These are phyloP conservation scores for Tragelaphus strepsiceros DNA, from an alignment of 2,113 vertebrate genomes.

Conservation along the genomic window DNA sequence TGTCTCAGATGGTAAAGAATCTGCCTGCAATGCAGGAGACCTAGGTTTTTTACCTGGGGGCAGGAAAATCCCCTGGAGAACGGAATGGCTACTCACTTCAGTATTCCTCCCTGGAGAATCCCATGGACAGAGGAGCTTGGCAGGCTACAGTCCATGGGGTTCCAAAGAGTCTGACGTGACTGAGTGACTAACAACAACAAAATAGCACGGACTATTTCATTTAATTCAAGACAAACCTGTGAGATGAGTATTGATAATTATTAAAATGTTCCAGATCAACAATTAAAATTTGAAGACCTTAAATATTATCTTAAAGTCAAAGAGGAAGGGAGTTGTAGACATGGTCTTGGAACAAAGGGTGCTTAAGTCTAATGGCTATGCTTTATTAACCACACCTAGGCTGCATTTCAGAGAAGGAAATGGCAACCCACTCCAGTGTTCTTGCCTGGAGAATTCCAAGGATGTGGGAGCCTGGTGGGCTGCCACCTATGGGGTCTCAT, in stretches of 20 bases:
- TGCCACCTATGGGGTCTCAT: no score
- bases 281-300: background rate
- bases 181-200: background rate
- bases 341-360: background rate
- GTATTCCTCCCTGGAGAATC: background rate
- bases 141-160: background rate
- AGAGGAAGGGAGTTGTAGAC: background rate
- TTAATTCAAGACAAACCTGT: background rate
- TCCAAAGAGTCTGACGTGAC: background rate
- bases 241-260: background rate
- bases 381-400: background rate
- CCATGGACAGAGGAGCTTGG: background rate
- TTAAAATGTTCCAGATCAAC: background rate
- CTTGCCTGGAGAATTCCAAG: no score
- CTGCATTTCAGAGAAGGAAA: no score
- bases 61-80: background rate
- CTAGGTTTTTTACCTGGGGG: background rate
- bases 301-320: background rate
- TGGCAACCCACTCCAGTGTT: no score
- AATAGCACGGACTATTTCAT: background rate
- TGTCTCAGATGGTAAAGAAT: background rate
- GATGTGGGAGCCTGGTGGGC: no score
- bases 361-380: background rate
- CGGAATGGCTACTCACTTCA: background rate
- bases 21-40: background rate